These are phyloP conservation scores for Clarias fuscus DNA, from an alignment of 2,797 vertebrate species.

Conservation along the genomic window DNA sequence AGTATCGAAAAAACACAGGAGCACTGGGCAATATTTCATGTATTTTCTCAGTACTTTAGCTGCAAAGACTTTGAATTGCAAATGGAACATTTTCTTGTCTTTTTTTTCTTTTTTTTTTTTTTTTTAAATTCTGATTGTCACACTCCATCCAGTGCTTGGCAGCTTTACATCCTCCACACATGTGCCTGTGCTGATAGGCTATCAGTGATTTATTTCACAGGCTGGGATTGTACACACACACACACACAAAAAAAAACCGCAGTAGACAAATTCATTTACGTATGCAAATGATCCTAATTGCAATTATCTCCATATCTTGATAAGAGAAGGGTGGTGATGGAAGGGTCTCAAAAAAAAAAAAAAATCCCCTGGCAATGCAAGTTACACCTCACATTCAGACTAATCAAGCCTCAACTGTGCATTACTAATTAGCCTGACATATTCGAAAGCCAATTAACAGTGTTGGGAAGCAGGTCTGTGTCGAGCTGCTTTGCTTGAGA, in stretches of 20 bases:
- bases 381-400: constrained; percentile 67
- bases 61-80: background rate
- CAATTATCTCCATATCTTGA: constrained; percentile 75
- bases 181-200: constrained; percentile 57
- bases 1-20: background rate
- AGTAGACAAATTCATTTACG: constrained; percentile 73
- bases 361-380: constrained; percentile 63
- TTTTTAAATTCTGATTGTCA: constrained; percentile 24
- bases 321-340: constrained; percentile 64
- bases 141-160: constrained; percentile 12
- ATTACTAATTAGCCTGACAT: constrained; percentile 71
- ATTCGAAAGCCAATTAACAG: constrained; percentile 73
- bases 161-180: constrained; percentile 51
- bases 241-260: constrained; percentile 58
- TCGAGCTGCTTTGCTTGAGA: constrained; percentile 51
- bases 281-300: constrained; percentile 76
- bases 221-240: constrained; percentile 55
- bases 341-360: constrained; percentile 48
- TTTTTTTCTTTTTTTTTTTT: background rate
- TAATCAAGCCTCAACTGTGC: constrained; percentile 73
- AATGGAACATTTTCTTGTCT: too few relatives aligned
- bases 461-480: constrained; percentile 59
- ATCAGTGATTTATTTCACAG: constrained; percentile 69
- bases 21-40: background rate
- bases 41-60: background rate